Base-by-base conservation (phyloP, 1,140 invertebrate species). In the Drosophila lacteicornis region DNA sequence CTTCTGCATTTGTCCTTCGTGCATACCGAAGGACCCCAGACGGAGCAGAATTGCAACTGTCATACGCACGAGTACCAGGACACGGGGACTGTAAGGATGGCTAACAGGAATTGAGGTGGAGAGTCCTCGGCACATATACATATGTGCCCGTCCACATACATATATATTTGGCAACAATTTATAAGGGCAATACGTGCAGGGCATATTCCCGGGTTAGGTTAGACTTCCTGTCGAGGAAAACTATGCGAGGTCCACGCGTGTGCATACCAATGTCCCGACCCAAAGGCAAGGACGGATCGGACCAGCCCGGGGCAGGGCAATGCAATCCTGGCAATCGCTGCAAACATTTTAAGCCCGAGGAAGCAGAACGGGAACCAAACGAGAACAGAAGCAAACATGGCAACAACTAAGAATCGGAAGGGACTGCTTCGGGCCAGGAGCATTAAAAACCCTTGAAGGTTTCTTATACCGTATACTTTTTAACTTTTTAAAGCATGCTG, bases 171-270 rank as follows among this genome's bases (percentile, higher is more conserved):
- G 76, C 76, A 88, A 86, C 84, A 86, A 87, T 88, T 87, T 87
- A 87, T 83, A 87, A 87, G 83, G 83, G 77, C 80, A 87, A 83
- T 87, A 88, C 83, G 83, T 86, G 83, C 83, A 86, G 76, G 83
- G 83, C 83, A 86, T 88, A 88, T 87, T 77, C 76, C 73, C 53
- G 63, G 73, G 73, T 19, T 77, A 78, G 70, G 70, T 74, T 74
- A 88, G 80, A 88, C 84, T 88, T 88, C 83, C 84, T 87, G 84
- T 75, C 80, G 84, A 88, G 84, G 79, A 86, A 75, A 86, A 87
- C 83, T 86, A 87, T 88, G 71, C 76, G 84, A 87, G 63, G 83
- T 83, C 80, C 84, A 88, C 83, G 84, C 83, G 83, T 87, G 83
- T 86, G 84, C 83, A 87, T 88, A 86, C 83, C 83, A 88, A 86